Percentiles rank a stretch among this genome's conserved stretches.
These are phyloP conservation scores for Watersipora subatra DNA, from an alignment of 1,140 invertebrate genomes.

Conservation along the genomic window DNA sequence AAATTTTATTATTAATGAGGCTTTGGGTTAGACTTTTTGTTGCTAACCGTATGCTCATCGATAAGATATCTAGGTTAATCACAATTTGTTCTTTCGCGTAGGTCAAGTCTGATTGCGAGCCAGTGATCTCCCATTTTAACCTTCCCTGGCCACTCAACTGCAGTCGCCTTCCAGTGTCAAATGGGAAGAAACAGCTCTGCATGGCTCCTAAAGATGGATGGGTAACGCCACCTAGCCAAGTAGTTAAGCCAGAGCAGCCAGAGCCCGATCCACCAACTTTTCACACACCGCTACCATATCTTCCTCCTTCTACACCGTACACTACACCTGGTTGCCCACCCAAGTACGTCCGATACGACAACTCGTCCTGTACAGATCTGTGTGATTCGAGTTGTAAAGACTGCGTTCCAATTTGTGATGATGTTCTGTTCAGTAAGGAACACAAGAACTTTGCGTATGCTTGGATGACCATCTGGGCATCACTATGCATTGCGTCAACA, in stretches of 20 bases:
- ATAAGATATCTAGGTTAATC: too few relatives aligned
- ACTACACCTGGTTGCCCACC: too few relatives aligned
- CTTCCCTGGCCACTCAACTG: slow-evolving; percentile 39
- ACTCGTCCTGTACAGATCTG: neutral
- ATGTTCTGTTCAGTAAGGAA: slow-evolving; percentile 32
- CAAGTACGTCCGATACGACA: neutral
- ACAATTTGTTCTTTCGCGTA: too few relatives aligned
- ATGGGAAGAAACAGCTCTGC: slow-evolving; percentile 60
- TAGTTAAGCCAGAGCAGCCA: slow-evolving; percentile 42
- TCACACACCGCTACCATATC: too few relatives aligned
- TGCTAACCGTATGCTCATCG: neutral
- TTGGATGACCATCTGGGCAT: slow-evolving; percentile 45
- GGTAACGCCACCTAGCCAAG: slow-evolving; percentile 20
- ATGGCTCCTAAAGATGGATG: slow-evolving; percentile 54
- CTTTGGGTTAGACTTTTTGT: neutral
- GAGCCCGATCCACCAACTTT: too few relatives aligned
- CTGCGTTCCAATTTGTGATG: slow-evolving; percentile 18
- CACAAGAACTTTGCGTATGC: slow-evolving; percentile 47
- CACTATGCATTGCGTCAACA: slow-evolving; percentile 41
- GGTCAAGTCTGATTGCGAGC: slow-evolving; percentile 38
- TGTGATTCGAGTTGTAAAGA: neutral
- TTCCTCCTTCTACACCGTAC: too few relatives aligned
- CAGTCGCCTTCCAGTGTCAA: slow-evolving; percentile 32
- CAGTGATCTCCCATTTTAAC: slow-evolving; percentile 31
- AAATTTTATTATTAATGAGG: neutral